Evolutionary conservation across 1,140 invertebrate species (phyloP), one percentile per base, ranked within the genome.

Genomic region (Euwallacea fornicatus): DNA sequence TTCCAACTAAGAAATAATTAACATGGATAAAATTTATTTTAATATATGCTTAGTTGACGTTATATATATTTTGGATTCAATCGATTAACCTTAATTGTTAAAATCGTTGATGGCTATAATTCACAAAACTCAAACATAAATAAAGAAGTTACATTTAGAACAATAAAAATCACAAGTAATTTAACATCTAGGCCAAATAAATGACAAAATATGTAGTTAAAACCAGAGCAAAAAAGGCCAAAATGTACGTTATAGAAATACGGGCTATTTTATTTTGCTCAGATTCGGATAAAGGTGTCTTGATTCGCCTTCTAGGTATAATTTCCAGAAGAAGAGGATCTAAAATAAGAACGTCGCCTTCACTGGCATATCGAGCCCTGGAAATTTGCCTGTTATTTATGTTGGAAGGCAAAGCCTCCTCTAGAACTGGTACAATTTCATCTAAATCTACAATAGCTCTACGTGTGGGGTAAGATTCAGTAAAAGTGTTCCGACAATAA

Each of bases 161-260:
- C 46, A 50, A 50, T 50, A 1, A 50, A 10, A 50, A 50, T 50
- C 21, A 50, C 13, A 50, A 13, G 46, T 50, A 50, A 11, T 50
- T 11, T 50, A 50, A 50, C 46, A 50, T 10, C 53, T 70, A 70
- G 15, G 61, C 68, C 75, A 85, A 84, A 74, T 84, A 85, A 61
- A 85, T 82, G 74, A 84, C 79, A 74, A 85, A 86, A 82, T 85
- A 85, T 10, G 84, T 85, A 64, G 84, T 79, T 58, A 83, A 82
- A 10, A 81, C 78, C 69, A 86, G 73, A 47, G 84, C 74, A 72
- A 85, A 81, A 72, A 86, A 85, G 8, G 83, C 82, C 42, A 84
- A 76, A 3, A 81, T 82, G 70, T 86, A 86, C 10, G 80, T 80
- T 58, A 85, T 83, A 43, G 84, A 80, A 66, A 86, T 82, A 70